Evolutionary conservation across 2,888 invertebrate species (phyloP).

Genomic region (Onthophagus sagittarius): DNA sequence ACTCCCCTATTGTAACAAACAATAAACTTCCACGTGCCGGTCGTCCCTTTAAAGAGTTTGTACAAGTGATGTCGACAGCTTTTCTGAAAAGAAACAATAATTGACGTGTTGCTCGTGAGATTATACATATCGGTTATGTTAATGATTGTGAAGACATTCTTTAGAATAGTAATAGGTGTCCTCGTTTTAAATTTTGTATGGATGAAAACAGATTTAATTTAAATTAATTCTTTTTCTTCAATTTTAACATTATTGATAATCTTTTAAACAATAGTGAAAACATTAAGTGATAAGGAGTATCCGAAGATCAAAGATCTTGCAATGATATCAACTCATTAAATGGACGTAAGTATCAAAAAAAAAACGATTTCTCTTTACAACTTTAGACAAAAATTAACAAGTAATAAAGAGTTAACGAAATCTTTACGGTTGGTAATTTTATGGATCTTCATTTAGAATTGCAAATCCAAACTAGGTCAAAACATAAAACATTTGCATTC

Average conservation of each 20-base stretch:
- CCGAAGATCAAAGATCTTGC: background rate
- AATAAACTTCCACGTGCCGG: background rate
- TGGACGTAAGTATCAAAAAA: background rate
- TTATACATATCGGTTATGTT: background rate
- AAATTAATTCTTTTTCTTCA: background rate
- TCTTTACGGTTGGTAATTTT: no score
- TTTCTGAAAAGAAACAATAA: background rate
- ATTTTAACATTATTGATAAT: background rate
- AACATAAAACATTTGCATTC: no score
- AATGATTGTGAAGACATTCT: background rate
- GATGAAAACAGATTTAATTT: no score
- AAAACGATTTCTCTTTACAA: no score
- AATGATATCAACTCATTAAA: background rate
- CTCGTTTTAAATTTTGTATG: no score
- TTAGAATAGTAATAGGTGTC: no score
- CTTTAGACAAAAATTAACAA: no score
- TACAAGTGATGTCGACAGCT: background rate
- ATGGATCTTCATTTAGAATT: no score
- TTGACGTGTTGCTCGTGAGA: background rate
- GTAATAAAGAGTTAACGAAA: no score
- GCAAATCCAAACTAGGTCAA: no score
- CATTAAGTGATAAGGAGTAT: background rate
- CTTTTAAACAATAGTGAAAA: background rate
- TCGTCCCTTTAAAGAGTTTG: background rate
- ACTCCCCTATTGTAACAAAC: background rate